Base-by-base conservation (phyloP, 30 jellyfish, hydroid and myxozoan genomes). In the Morbakka virulenta region DNA sequence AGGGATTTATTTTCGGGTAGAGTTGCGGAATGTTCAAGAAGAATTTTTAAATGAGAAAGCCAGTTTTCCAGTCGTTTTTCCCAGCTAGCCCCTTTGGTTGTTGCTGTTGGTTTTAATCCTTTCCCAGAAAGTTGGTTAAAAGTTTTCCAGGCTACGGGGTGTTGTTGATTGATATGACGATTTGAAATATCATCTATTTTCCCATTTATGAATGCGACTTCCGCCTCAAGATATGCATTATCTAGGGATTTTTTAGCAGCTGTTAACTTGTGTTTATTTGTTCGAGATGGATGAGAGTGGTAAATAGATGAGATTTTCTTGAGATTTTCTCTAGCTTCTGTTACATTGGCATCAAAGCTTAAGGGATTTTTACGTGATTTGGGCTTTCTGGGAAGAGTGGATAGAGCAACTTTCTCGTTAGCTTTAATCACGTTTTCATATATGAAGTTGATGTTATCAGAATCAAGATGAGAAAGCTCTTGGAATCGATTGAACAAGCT, bases 61-160 rank as follows among this genome's bases (percentile, higher is more conserved):
- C 57, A 41, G 57, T 41, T 41, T 41, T 41, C 57, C 13, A 41
- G 57, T 41, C 57, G 13, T 41, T 41, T 41, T 41, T 41, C 57
- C 9, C 17, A 17, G 17, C 57, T 41, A 9, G n/a, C 57, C 17
- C 57, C 57, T 17, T 41, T 41, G 57, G 17, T 41, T 41, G 57
- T 17, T 41, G 57, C 57, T 17, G 57, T 9, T 9, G 57, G 57
- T 9, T 17, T 41, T 41, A 17, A 17, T 4, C 57, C 57, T 41
- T 41, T 41, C n/a, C 71, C 71, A 57, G 71, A 6, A 14, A 21
- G 25, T 25, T 57, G 26, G 22, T 57, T 57, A 25, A 57, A 6
- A 9, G 32, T 57, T 57, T 57, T 21, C 71, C 71, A 57, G 71
- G 71, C 71, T 21, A 9, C 71, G 22, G 71, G 22, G 22, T 20